Evolutionary conservation across 2,797 vertebrate species (phyloP), one percentile per base, ranked within the genome.

Genomic region (Spizella passerina): DNA sequence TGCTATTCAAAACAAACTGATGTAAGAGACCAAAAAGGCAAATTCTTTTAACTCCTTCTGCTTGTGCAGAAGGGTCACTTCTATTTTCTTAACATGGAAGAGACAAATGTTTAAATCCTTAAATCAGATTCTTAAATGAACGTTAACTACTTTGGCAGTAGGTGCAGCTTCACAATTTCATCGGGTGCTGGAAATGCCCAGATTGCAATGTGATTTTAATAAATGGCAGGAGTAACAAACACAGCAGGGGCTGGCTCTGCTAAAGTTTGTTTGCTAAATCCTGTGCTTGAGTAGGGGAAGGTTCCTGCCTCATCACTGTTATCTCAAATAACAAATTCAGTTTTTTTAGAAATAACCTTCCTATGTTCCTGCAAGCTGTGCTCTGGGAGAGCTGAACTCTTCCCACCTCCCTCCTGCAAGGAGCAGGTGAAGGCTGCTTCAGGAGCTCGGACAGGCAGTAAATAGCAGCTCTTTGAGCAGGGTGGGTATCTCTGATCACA

Each of bases 1-100:
- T 65, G 65, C 23, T 83, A 80, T 88, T 95, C 94, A 93, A 90
- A 96, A 88, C 90, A 95, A 93, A 88, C 86, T 47, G 49, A 73
- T 66, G 0, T 7, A 55, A 72, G 50, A 79, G 75, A 94, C 36
- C 19, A 73, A 49, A 73, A 73, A 68, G 14, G 47, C 53, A 29
- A 20, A 47, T 61, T 55, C 3, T 55, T 80, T 94, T 80, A 93
- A 89, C 71, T 92, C 39, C 29, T 94, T 47, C 8, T 2, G 26
- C 27, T 70, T 68, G 12, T 70, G 34, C 19, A 7, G 41, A 41
- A 82, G 18, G 10, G 15, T 82, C 3, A 0, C 8, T 63, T 82
- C 27, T 78, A 3, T 53, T 55, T 70, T 18, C 11, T 70, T 16
- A 52, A n/a, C 14, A 22, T 29, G 8, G 14, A 19, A 30, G 6